Conservation (phyloP, 2,113 vertebrate species). For the Rhea americana region DNA sequence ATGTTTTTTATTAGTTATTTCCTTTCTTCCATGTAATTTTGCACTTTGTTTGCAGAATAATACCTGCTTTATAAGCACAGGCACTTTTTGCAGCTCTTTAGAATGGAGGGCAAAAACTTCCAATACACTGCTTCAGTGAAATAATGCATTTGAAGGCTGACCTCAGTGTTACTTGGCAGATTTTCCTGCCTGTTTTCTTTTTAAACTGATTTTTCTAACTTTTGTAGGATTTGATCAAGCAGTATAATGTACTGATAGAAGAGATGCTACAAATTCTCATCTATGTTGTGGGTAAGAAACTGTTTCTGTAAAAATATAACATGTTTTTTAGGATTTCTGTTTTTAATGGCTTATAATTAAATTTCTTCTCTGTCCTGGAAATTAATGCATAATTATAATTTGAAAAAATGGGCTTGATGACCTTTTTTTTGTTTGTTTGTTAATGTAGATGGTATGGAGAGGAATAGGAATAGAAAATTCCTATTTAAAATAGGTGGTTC, state of each 20-base stretch:
- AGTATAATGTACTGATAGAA: constrained; percentile 90
- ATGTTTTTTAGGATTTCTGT: not conserved
- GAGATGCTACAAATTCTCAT: constrained; percentile 96
- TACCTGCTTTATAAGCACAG: not conserved
- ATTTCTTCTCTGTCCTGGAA: not conserved
- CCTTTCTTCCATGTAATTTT: not conserved
- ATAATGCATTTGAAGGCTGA: not conserved
- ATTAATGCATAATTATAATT: not conserved
- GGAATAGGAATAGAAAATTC: not conserved
- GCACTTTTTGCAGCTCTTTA: not conserved
- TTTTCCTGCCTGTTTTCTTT: not conserved
- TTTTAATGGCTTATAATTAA: not conserved
- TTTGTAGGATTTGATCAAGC: constrained; percentile 89
- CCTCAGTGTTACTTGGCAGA: not conserved
- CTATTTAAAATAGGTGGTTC: not conserved
- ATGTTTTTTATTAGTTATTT: not conserved
- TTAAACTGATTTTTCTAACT: constrained; percentile 18
- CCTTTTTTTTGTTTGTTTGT: not conserved
- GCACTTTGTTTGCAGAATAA: not conserved
- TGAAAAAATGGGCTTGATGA: not conserved
- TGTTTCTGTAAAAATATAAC: not conserved
- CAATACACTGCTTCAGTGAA: not conserved
- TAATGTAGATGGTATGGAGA: not conserved
- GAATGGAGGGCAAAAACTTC: not conserved
- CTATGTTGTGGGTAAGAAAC: constrained; percentile 84